Evolutionary conservation across 2,888 invertebrate species (phyloP).

Genomic region (Apodemia zela): DNA sequence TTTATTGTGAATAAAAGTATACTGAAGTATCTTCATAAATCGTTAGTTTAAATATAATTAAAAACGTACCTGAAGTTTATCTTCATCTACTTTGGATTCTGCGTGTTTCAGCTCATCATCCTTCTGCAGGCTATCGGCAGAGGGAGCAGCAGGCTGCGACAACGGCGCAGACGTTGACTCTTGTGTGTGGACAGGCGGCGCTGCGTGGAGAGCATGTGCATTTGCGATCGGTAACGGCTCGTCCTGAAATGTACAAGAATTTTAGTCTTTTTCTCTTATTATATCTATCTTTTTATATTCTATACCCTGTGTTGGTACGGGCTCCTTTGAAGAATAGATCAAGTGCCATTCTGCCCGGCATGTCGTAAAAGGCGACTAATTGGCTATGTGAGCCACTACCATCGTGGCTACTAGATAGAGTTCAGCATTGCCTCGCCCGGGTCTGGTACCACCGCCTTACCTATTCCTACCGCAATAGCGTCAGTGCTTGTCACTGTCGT

Average conservation of each 20-base stretch:
- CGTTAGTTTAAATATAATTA: neutral
- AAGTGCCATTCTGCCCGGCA: too few relatives aligned
- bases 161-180: constrained; percentile 36
- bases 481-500: too few relatives aligned
- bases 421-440: too few relatives aligned
- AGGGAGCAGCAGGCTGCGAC: constrained; percentile 39
- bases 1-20: too few relatives aligned
- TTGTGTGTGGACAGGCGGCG: constrained; percentile 45
- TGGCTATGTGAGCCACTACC: too few relatives aligned
- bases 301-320: too few relatives aligned
- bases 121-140: constrained; percentile 48
- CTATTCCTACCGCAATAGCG: too few relatives aligned
- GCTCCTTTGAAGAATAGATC: too few relatives aligned
- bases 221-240: constrained; percentile 66
- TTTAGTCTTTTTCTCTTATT: neutral
- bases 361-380: too few relatives aligned
- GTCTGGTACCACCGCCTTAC: too few relatives aligned
- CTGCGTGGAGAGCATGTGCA: constrained; percentile 68
- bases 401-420: too few relatives aligned
- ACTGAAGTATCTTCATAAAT: too few relatives aligned
- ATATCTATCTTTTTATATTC: neutral
- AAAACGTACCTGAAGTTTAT: constrained; percentile 66
- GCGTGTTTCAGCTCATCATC: constrained; percentile 66
- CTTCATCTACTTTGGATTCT: constrained; percentile 70
- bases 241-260: constrained; percentile 46